Conservation (phyloP, 2,888 invertebrate species). For the Tenthredo distinguenda region DNA sequence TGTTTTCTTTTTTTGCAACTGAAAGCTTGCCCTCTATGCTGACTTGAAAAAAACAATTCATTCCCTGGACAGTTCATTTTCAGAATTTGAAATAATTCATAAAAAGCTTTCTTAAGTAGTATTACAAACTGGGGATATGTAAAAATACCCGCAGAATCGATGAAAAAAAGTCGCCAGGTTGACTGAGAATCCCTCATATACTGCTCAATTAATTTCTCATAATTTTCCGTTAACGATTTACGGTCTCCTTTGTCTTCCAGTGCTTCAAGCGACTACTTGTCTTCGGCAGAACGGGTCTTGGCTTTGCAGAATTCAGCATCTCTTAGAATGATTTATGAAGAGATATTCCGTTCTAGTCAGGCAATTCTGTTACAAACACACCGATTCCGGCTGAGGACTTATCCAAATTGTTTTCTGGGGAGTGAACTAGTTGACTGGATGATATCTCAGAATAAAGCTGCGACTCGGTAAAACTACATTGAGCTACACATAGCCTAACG, state of each 20-base stretch:
- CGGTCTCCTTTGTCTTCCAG: conserved; percentile 63
- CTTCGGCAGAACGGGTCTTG: conserved; percentile 80
- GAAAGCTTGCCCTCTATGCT: background rate
- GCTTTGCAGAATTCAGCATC: conserved; percentile 82
- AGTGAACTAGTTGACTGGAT: conserved; percentile 92
- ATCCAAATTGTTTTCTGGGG: conserved; percentile 88
- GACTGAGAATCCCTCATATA: background rate
- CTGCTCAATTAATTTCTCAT: background rate
- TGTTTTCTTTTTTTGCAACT: background rate
- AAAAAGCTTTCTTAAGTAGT: too few species aligned
- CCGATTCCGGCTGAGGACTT: conserved; percentile 86
- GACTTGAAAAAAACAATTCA: background rate
- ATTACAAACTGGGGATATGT: background rate
- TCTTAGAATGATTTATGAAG: conserved; percentile 83
- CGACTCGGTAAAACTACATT: conserved; percentile 82
- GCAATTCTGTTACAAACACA: conserved; percentile 83
- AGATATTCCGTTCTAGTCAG: conserved; percentile 80
- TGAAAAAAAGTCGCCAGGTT: background rate
- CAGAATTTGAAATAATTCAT: background rate
- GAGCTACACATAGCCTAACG: background rate
- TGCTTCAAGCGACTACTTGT: conserved; percentile 76
- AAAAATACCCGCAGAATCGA: background rate
- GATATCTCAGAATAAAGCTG: conserved; percentile 87
- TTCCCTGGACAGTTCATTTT: background rate
- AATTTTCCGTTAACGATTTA: background rate